Evolutionary conservation across 2,797 vertebrate species (phyloP), one percentile per base, ranked within the genome.

Genomic region (Sternotherus odoratus): DNA sequence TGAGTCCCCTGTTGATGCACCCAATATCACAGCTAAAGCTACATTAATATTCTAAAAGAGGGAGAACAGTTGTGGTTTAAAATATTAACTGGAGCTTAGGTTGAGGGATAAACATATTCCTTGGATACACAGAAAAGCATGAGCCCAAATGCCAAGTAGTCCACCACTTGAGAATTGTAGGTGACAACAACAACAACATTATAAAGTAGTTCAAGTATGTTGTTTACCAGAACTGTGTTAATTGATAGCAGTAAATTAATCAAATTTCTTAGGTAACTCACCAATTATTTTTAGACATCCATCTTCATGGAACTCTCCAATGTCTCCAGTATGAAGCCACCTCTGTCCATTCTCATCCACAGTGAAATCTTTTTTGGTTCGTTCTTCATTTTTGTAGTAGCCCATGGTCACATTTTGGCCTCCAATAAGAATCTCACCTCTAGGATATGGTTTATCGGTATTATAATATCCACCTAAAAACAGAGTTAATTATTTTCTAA

Each of bases 291-390:
- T 99, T 77, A 99, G 98, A 96, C 99, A 99, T 4, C 99, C 99
- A 28, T 99, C 99, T 56, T 98, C 92, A 23, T 99, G 99, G 94
- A 99, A 98, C 95, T 99, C 99, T 15, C 99, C 99, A 28, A 99
- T 99, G 95, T 99, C 99, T 83, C 99, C 99, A 1, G 99, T 99
- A 86, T 98, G 99, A 92, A 99, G 99, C 99, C 99, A 99, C 28
- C 99, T 98, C 97, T 99, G 99, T 43, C 98, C 98, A 11, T 98
- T 98, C 86, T 98, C 98, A 88, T 99, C 99, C 79, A 98, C 97
- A 53, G 98, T 98, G 98, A 99, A 99, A 95, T 99, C 99, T 13
- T 98, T 97, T 43, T 97, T 98, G 89, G 98, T 98, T 96, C 98
- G 98, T 1, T 90, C 90, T 91, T 98, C 98, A 23, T 98, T 98